phyloP scores from a whole-genome alignment of 1,140 invertebrate species.

The Aphelenchoides fujianensis region DNA sequence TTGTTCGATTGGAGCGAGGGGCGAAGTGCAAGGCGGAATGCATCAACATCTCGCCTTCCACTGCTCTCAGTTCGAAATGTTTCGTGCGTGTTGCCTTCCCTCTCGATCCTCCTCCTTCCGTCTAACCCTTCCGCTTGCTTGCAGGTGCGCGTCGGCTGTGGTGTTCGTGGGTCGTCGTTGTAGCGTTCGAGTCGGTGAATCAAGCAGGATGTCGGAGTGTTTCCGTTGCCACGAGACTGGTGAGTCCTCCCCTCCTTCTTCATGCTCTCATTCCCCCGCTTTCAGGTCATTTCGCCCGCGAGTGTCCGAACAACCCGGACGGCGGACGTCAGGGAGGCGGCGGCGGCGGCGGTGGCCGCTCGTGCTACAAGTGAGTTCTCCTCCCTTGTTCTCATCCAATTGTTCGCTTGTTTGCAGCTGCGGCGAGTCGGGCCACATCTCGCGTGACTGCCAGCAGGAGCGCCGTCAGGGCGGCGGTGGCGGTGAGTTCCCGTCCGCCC shows the following conservation, averaged over 20 bases:
- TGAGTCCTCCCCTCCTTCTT: neutral
- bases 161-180: neutral
- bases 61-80: neutral
- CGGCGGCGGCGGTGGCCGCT: neutral
- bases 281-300: slow-evolving; percentile 12
- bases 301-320: neutral
- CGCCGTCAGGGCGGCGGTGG: too few species aligned
- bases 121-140: neutral
- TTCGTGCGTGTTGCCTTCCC: too few species aligned
- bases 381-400: neutral
- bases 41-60: neutral
- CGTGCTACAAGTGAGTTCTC: slow-evolving; percentile 3
- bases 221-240: neutral
- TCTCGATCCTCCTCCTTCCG: neutral
- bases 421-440: neutral
- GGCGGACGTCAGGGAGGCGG: slow-evolving; percentile 5
- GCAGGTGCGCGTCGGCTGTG: neutral
- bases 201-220: neutral
- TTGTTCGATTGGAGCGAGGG: neutral
- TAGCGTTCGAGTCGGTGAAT: neutral
- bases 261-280: neutral
- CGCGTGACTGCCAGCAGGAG: neutral
- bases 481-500: too few species aligned
- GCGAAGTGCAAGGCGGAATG: neutral
- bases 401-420: neutral